Evolutionary conservation across 2,888 invertebrate species (phyloP).

Genomic region (Torymus texanus): DNA sequence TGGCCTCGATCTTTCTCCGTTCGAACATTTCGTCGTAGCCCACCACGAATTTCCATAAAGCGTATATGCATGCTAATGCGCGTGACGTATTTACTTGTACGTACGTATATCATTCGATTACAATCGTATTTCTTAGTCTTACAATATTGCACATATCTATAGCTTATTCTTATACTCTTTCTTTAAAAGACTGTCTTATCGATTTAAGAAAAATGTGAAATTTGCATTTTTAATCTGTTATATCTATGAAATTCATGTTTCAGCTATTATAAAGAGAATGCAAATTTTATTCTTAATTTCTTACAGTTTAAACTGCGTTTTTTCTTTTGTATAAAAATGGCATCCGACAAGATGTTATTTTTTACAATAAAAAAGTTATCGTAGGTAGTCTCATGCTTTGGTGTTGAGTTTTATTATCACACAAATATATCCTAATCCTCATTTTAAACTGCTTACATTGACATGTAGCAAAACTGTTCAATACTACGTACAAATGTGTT

Average conservation of each 20-base stretch:
- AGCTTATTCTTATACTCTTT: background rate
- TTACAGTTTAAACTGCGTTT: slow-evolving; percentile 1
- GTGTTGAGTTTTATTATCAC: slow-evolving; percentile 51
- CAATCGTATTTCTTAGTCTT: slow-evolving; percentile 9
- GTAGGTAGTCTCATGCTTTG: slow-evolving; percentile 43
- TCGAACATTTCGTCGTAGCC: background rate
- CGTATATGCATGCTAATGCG: slow-evolving; percentile 3
- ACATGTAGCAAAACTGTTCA: too few species aligned
- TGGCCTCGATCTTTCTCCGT: background rate
- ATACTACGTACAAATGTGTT: too few species aligned
- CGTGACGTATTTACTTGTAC: background rate
- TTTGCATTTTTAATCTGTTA: too few species aligned
- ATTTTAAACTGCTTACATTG: slow-evolving; percentile 19
- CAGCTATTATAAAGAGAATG: background rate
- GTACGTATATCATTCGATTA: background rate
- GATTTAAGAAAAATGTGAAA: too few species aligned
- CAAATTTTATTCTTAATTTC: background rate
- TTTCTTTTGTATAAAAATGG: slow-evolving; percentile 25
- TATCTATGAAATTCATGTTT: background rate
- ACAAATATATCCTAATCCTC: slow-evolving; percentile 14
- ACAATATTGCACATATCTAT: slow-evolving; percentile 9
- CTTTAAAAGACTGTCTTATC: too few species aligned
- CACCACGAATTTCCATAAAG: slow-evolving; percentile 7
- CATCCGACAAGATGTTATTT: slow-evolving; percentile 1
- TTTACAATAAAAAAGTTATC: slow-evolving; percentile 29